Evolutionary conservation across 2,888 invertebrate genomes (phyloP), one percentile per base, ranked within the genome.

Genomic region (Drosophila glabriapex): DNA sequence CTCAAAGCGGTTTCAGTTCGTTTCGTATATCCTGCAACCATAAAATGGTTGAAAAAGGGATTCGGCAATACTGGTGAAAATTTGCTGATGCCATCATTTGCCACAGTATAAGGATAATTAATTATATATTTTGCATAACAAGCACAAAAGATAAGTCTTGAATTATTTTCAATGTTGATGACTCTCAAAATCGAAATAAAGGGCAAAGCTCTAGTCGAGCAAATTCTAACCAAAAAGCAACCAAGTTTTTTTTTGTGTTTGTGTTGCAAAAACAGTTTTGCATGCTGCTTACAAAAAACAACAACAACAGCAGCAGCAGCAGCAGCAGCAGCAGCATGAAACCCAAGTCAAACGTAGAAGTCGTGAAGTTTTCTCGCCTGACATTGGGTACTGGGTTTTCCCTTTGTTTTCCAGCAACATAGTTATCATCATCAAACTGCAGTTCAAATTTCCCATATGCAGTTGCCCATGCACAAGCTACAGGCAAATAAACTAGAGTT

Each of bases 361-460:
- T 78, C 78, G 67, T 68, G 52, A 74, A 75, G 70, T 74, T 78
- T 78, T 63, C 76, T 74, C 66, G 78, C 66, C 66, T 61, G 56
- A 56, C 68, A 66, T 58, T 61, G 58, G 63, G n/a, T 29, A 60
- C 61, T 31, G 59, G 60, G 39, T 69, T 56, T 43, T 39, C 43
- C 46, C 54, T 29, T 41, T 39, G 55, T 55, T 60, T 78, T 74
- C 25, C 46, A 46, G 25, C 46, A 46, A 46, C 25, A 62, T 66
- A 73, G 68, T 55, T 35, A 77, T 69, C 63, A 33, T 64, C 69
- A 35, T 69, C 56, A 53, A 19, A 25, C 28, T 58, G 71, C 33
- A 60, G 61, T 37, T 77, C 60, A 49, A 66, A 70, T 75, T 65
- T 69, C 61, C 19, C 65, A 59, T 73, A 59, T 76, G 37, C 28